Base-by-base conservation (phyloP, 2,888 invertebrate genomes). In the Tupiocoris notatus region DNA sequence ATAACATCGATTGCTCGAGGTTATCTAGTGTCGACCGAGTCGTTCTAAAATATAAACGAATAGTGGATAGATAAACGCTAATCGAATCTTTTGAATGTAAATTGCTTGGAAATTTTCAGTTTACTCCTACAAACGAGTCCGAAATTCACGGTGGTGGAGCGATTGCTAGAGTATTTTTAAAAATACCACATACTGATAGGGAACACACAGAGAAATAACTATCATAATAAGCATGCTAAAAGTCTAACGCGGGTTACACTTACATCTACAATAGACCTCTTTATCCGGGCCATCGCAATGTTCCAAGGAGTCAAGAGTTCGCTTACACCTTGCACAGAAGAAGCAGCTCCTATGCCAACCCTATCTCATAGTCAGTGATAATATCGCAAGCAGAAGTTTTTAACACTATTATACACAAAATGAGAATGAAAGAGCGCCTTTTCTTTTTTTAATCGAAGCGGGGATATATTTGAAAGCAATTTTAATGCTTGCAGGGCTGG, bases 201-300 rank as follows among this genome's bases (percentile, higher is more conserved):
- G 61, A 58, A 18, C 21, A 22, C 57, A n/a, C 66, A 17, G 9
- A 39, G n/a, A n/a, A n/a, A n/a, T n/a, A n/a, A n/a, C n/a, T 64
- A 17, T 22, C 6, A 18, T 7, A 12, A 59, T 23, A 59, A 24
- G 25, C 59, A 59, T 59, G 59, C 61, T 70, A n/a, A 70, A 70
- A 17, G 21, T 24, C 22, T 23, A 21, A 23, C 56, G 24, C 20
- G 9, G 23, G 63, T 17, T 63, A 9, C 77, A 79, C 83, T 84
- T 92, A 94, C 94, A 93, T 92, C 92, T 90, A 88, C 96, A 96
- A 86, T 94, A 96, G 84, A 96, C 91, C 83, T 94, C 92, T 86
- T 88, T 90, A 86, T 96, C 94, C 83, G 95, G 94, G 83, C 95
- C 96, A 86, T 95, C 95, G 87, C 94, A 94, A 86, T 93, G 93